Evolutionary conservation across 2,888 invertebrate genomes (phyloP).

Genomic region (Chironomus riparius): DNA sequence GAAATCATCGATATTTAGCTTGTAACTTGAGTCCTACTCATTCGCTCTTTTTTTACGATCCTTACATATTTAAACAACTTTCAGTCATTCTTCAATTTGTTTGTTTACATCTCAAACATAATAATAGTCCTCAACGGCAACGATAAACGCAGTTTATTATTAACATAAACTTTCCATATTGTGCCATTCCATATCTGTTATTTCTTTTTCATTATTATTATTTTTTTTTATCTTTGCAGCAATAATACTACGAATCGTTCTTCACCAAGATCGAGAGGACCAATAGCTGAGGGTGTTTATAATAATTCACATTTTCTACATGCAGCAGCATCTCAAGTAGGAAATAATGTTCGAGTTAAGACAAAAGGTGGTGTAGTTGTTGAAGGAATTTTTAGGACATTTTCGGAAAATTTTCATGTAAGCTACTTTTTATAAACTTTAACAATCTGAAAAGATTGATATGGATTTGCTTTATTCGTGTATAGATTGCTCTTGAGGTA

Average conservation of each 20-base stretch:
- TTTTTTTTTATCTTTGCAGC: not conserved
- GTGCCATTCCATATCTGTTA: no score
- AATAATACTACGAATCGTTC: constrained; percentile 14
- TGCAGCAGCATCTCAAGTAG: constrained; percentile 76
- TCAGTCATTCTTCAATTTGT: no score
- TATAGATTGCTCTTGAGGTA: constrained; percentile 68
- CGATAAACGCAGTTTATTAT: no score
- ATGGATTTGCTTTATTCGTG: not conserved
- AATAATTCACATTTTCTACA: constrained; percentile 86
- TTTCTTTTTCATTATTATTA: no score
- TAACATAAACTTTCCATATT: no score
- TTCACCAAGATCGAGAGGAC: constrained; percentile 55
- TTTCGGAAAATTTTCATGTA: constrained; percentile 79
- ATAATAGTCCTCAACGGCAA: no score
- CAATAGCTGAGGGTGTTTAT: constrained; percentile 77
- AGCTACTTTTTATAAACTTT: constrained; percentile 34
- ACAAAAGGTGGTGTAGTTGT: constrained; percentile 75
- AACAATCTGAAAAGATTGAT: not conserved
- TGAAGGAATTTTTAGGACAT: constrained; percentile 85
- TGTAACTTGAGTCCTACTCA: no score
- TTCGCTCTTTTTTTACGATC: no score
- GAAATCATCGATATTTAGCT: no score
- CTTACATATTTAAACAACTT: no score
- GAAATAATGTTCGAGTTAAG: constrained; percentile 70
- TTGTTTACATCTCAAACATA: no score